Evolutionary conservation across 1,140 invertebrate species (phyloP).

Genomic region (Trinorchestia longiramus): DNA sequence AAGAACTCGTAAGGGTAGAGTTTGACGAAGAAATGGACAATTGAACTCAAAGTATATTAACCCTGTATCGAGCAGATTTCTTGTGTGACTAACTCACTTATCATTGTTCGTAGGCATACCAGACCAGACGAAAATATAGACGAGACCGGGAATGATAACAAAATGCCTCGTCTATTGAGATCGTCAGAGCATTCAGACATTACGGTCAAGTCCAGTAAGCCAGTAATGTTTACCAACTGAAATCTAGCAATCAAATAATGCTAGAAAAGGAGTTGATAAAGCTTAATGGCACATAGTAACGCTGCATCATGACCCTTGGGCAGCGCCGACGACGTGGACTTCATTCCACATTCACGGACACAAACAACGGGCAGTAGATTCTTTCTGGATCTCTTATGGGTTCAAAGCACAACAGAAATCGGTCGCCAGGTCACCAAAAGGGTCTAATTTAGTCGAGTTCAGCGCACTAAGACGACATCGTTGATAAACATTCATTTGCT

Average conservation of each 20-base stretch:
- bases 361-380: not conserved
- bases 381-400: not conserved
- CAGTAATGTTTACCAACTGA: not conserved
- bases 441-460: not conserved
- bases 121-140: not conserved
- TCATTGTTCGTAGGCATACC: not conserved
- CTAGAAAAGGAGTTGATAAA: not conserved
- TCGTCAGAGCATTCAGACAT: not conserved
- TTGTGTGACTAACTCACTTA: not conserved
- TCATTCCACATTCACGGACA: not conserved
- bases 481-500: not conserved
- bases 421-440: not conserved
- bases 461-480: not conserved
- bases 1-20: not conserved
- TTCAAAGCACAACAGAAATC: not conserved
- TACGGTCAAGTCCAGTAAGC: not conserved
- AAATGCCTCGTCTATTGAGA: not conserved
- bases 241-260: not conserved
- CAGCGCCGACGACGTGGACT: not conserved
- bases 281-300: not conserved
- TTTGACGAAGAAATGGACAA: not conserved
- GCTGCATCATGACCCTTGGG: conserved; percentile 19
- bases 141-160: not conserved
- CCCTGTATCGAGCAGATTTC: not conserved
- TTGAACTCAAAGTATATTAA: not conserved